Evolutionary conservation across 2,888 invertebrate species (phyloP), one percentile per base, ranked within the genome.

Genomic region (Lasioglossum zephyrum): DNA sequence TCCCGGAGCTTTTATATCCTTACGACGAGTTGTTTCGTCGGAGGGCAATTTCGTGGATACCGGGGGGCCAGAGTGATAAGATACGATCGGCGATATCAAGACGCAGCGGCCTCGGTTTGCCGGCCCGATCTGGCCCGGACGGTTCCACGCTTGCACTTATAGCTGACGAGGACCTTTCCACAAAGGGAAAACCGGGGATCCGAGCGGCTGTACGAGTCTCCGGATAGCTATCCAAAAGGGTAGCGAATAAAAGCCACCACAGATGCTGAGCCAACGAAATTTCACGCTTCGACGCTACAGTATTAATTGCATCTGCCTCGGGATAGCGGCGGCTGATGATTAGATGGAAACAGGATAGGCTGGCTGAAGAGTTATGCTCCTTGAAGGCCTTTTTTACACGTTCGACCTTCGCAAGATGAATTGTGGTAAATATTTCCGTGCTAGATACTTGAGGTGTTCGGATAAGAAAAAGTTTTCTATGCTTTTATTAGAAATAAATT

Each of bases 21-120:
- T 36, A 77, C 66, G 83, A 83, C 81, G 80, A 69, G 69, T 87
- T 87, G 86, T 87, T 86, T 87, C 86, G 86, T 69, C 69, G 44
- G 63, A 77, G 70, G 72, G 84, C 74, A 86, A 87, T 87, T 79
- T 49, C 77, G 41, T 72, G 80, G 80, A 73, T 77, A 81, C 79
- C 69, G 22, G 22, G 44, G 76, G 53, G 69, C 69, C 75, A 47
- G n/a, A 13, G 66, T 57, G 87, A 87, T 87, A 87, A 86, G 83
- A 87, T 87, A 77, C 78, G 70, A 39, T 49, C 47, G 39, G 22
- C 66, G 84, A 87, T 87, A 87, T 69, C 84, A n/a, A 36, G 66
- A 53, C 77, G 78, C 78, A 70, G 49, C 72, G 44, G 36, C 73
- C 73, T 66, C 41, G 70, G 79, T 26, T 53, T n/a, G 22, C n/a